Percentiles rank a stretch among this genome's conserved stretches.
Conservation (phyloP, 2,113 vertebrate genomes). For the Malaclemys terrapin region DNA sequence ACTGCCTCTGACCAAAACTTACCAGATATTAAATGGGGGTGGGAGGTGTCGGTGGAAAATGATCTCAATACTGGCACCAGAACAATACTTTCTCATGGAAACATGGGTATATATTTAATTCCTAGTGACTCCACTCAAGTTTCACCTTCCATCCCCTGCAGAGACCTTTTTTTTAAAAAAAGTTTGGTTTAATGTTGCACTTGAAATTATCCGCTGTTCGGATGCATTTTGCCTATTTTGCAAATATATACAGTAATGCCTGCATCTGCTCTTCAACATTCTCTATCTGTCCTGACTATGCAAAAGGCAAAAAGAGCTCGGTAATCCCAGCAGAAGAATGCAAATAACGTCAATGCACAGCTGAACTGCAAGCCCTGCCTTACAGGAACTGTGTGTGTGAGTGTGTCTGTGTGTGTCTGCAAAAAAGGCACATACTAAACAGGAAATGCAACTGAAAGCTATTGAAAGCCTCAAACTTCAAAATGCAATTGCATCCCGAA, state of each 20-base stretch:
- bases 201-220: constrained; percentile 30
- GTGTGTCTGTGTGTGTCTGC: constrained; percentile 45
- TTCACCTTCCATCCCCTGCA: constrained; percentile 76
- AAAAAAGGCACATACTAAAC: constrained; percentile 87
- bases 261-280: constrained; percentile 72
- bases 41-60: constrained; percentile 67
- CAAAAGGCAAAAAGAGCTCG: constrained; percentile 78
- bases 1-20: constrained; percentile 76
- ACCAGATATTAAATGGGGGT: constrained; percentile 44
- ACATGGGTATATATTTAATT: constrained; percentile 80
- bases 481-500: constrained; percentile 83
- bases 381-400: constrained; percentile 88
- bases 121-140: constrained; percentile 74
- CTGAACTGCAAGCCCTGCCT: constrained; percentile 86
- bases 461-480: constrained; percentile 86
- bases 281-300: constrained; percentile 75
- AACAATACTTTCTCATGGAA: constrained; percentile 77
- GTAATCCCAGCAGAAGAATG: constrained; percentile 82
- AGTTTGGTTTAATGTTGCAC: constrained; percentile 71
- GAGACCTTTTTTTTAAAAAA: constrained; percentile 57
- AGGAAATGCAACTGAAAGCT: constrained; percentile 94
- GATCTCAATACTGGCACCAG: constrained; percentile 73
- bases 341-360: constrained; percentile 83
- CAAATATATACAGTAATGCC: constrained; percentile 49
- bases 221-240: constrained; percentile 54